phyloP scores from a whole-genome alignment of 2,113 vertebrate species.

The Macaca fascicularis region T2T-MFA8v1.1 NC_088376.1:98861001-98861500 shows the following conservation, averaged over 20 bases:
- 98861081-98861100: background rate
- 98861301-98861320: background rate
- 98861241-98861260: background rate
- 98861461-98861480: background rate
- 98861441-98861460: background rate
- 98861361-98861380: background rate
- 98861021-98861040: fast-evolving
- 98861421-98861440: background rate
- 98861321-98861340: background rate
- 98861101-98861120: background rate
- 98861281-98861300: background rate
- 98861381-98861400: background rate
- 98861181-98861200: background rate
- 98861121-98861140: background rate
- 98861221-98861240: background rate
- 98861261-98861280: background rate
- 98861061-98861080: too few species aligned
- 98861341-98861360: background rate
- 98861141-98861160: background rate
- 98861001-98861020: fast-evolving
- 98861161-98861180: background rate
- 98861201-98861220: background rate
- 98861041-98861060: too few species aligned
- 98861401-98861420: background rate
- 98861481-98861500: background rate